Base-by-base conservation (phyloP, 2,888 invertebrate genomes). In the Kryphioiulus occultus region DNA sequence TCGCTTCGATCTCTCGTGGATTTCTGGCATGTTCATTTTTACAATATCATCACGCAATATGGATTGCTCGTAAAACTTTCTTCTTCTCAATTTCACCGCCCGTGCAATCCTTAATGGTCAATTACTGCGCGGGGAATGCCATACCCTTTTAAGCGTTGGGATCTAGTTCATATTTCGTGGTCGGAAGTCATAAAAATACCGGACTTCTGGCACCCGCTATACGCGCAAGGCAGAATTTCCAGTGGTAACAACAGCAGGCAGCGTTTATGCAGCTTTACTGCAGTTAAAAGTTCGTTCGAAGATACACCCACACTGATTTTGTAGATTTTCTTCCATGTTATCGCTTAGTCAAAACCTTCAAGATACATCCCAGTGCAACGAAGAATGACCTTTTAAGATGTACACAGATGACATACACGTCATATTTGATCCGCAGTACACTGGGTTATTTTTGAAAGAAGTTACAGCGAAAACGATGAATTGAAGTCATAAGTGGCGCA, bases 91-190 rank as follows among this genome's bases (percentile, higher is more conserved):
- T 68, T 68, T 68, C 68, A 12, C 26, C 22, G 68, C 22, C 68
- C 68, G 68, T 68, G 68, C 68, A 68, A 68, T 68, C 68, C 26
- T 22, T 68, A 68, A 68, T 68, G 22, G 68, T 22, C 68, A 68
- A 68, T 68, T 68, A 22, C 26, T 68, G 68, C 22, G 68, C n/a
- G 22, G 68, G 68, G 68, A 68, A 68, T 26, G 68, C 68, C 10
- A 68, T 68, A 68, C 22, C 68, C 10, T 68, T 68, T 68, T 68
- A 68, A 68, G 68, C 68, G 68, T 68, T 22, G 22, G 26, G 10
- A 68, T 22, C 68, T 68, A 68, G 68, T 68, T 68, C 68, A 68
- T 68, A 68, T 22, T 68, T 68, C 68, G 68, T 68, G 68, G 68
- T 9, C 22, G 68, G 4, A 0, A 22, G 68, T 26, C 22, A 68